Evolutionary conservation across 2,797 vertebrate genomes (phyloP).

Genomic region (Lophius americanus): DNA sequence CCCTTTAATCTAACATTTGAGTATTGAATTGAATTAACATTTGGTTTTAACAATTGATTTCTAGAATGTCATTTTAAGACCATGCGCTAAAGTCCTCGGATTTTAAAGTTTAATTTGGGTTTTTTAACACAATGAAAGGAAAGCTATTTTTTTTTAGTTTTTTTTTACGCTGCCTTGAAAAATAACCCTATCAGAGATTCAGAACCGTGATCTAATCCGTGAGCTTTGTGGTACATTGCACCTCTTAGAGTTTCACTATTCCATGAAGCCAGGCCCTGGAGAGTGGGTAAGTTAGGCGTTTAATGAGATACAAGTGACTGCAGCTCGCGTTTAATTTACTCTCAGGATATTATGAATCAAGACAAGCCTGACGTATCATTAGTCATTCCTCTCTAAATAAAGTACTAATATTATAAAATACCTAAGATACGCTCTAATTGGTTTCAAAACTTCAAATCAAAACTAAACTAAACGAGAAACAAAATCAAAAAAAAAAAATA

Average conservation of each 20-base stretch:
- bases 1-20: too few relatives aligned
- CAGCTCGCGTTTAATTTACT: conserved; percentile 25
- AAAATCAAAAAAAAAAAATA: conserved; percentile 30
- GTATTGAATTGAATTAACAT: too few relatives aligned
- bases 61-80: too few relatives aligned
- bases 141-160: too few relatives aligned
- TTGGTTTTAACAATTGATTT: too few relatives aligned
- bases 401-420: not conserved
- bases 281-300: conserved; percentile 2
- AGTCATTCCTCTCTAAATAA: not conserved
- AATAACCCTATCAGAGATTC: too few relatives aligned
- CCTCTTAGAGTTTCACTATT: not conserved
- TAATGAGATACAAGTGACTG: conserved; percentile 23
- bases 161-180: too few relatives aligned
- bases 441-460: conserved; percentile 5
- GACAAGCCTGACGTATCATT: conserved; percentile 1
- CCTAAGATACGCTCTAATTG: conserved; percentile 3
- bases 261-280: conserved; percentile 1
- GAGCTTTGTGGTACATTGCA: too few relatives aligned
- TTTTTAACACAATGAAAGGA: too few relatives aligned
- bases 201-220: too few relatives aligned
- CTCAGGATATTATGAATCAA: conserved; percentile 7
- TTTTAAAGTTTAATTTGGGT: too few relatives aligned
- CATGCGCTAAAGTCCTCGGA: too few relatives aligned
- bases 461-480: conserved; percentile 42